Conservation (phyloP, 1,140 invertebrate genomes). For the Euura lappo region DNA sequence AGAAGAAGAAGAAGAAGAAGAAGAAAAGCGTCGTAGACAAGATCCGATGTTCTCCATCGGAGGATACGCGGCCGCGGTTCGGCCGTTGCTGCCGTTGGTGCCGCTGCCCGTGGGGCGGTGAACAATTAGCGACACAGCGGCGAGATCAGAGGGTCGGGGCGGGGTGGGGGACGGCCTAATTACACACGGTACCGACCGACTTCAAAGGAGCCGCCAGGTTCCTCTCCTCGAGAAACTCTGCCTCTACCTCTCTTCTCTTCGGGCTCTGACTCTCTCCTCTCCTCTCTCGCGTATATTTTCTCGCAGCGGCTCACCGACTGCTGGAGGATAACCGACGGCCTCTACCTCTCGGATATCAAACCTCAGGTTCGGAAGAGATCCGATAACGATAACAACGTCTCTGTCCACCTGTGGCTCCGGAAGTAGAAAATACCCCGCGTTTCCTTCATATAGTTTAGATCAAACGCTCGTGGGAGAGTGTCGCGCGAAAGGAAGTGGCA, state of each 20-base stretch:
- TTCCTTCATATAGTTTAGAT: neutral
- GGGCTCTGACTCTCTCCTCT: constrained; percentile 49
- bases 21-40: neutral
- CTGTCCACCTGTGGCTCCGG: neutral
- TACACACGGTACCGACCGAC: constrained; percentile 58
- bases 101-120: constrained; percentile 55
- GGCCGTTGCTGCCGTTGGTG: constrained; percentile 41
- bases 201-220: constrained; percentile 57
- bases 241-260: constrained; percentile 36
- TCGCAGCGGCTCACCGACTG: constrained; percentile 27
- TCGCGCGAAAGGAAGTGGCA: constrained; percentile 23
- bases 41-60: neutral
- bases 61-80: neutral
- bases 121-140: constrained; percentile 59
- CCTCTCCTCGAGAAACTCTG: constrained; percentile 49
- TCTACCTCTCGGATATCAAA: too few relatives aligned
- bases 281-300: constrained; percentile 39
- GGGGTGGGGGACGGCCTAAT: constrained; percentile 57
- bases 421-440: neutral
- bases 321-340: too few relatives aligned
- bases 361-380: too few relatives aligned
- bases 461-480: constrained; percentile 20
- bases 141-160: constrained; percentile 55
- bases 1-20: too few relatives aligned
- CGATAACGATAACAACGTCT: too few relatives aligned